Evolutionary conservation across 2,888 invertebrate genomes (phyloP).

Genomic region (Spicauda simplicius): DNA sequence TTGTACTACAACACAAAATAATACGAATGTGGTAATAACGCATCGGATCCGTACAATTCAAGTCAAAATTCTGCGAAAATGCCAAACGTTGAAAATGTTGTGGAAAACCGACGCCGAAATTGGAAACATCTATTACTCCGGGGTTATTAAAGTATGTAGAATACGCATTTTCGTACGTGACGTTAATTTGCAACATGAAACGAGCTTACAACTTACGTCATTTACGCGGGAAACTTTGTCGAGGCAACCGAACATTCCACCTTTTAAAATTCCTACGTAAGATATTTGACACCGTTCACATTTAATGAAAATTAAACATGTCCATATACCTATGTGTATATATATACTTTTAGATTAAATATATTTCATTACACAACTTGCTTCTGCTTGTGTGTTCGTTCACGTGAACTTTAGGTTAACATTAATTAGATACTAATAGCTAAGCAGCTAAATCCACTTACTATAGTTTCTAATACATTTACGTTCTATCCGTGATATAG

Average conservation of each 20-base stretch:
- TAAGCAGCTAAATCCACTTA: no score
- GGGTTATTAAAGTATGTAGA: constrained; percentile 48
- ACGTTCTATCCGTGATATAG: no score
- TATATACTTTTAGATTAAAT: no score
- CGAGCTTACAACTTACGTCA: constrained; percentile 62
- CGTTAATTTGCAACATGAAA: constrained; percentile 61
- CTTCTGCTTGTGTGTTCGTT: no score
- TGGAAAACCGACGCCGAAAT: constrained; percentile 25
- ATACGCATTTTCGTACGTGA: constrained; percentile 57
- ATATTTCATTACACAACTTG: no score
- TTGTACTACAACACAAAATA: no score
- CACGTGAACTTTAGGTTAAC: no score
- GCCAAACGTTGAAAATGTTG: constrained; percentile 3
- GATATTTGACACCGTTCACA: constrained; percentile 59
- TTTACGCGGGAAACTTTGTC: constrained; percentile 57
- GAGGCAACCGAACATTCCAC: constrained; percentile 54
- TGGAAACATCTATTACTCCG: constrained; percentile 35
- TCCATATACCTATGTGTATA: no score
- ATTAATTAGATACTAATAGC: no score
- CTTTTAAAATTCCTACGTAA: constrained; percentile 51
- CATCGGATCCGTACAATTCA: no score
- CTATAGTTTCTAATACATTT: no score
- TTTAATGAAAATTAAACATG: constrained; percentile 14
- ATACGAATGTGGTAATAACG: no score
- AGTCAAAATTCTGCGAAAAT: not conserved